These are phyloP conservation scores for Megamerina dolium DNA, from an alignment of 2,888 invertebrate species.

Conservation along the genomic window DNA sequence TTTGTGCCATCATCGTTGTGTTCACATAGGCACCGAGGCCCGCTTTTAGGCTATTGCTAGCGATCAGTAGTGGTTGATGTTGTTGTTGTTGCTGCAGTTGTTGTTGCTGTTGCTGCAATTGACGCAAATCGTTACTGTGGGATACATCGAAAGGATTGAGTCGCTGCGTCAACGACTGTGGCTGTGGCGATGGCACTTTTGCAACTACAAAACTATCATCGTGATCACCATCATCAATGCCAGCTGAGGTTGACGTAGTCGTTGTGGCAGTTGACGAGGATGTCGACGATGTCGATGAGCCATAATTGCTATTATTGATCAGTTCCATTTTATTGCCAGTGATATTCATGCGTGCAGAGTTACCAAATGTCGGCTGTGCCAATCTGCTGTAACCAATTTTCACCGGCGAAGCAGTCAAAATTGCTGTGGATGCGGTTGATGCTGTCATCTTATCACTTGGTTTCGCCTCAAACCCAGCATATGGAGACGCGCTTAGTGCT, in stretches of 20 bases:
- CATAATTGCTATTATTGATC: constrained; percentile 37
- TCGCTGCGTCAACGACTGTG: constrained; percentile 11
- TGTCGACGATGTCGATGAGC: constrained; percentile 20
- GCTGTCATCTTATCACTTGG: constrained; percentile 38
- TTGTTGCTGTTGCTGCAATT: constrained; percentile 16
- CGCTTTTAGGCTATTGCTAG: constrained; percentile 43
- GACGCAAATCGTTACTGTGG: constrained; percentile 16
- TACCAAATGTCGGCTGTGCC: constrained; percentile 12
- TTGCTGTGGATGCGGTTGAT: constrained; percentile 40
- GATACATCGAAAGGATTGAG: constrained; percentile 22
- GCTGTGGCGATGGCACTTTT: constrained; percentile 23
- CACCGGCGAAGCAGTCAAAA: constrained; percentile 34
- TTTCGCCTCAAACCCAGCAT: constrained; percentile 19
- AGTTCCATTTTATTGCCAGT: constrained; percentile 48
- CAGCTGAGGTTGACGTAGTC: constrained; percentile 14
- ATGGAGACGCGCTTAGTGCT: constrained; percentile 48
- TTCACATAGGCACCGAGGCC: constrained; percentile 43
- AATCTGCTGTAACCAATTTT: constrained; percentile 28
- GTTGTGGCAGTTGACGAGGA: constrained; percentile 19
- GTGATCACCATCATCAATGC: constrained; percentile 5
- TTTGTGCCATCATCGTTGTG: constrained; percentile 38
- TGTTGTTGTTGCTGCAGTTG: constrained; percentile 23
- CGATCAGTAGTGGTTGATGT: constrained; percentile 41
- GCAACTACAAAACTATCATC: constrained; percentile 10
- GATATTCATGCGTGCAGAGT: constrained; percentile 33